Base-by-base conservation (phyloP, 2,113 vertebrate genomes). In the Silurus meridionalis region DNA sequence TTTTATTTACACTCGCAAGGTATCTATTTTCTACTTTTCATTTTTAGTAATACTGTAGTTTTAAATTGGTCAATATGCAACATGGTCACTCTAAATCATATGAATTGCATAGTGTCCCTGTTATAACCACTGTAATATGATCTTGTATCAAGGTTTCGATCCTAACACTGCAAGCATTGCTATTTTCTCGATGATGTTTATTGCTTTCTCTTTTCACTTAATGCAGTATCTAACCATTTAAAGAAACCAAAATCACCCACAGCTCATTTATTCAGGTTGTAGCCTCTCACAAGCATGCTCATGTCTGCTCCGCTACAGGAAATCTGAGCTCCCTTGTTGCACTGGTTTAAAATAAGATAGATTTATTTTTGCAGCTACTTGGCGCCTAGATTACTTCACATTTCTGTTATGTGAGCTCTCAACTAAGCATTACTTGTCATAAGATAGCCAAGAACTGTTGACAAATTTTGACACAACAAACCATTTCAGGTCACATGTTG, bases 351-450 rank as follows among this genome's bases (percentile, higher is more conserved):
- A 88, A 88, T 88, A 88, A 88, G 61, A 50, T 66, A 8, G 87
- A 88, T 85, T 58, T 88, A 88, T 88, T 88, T 88, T 88, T 83
- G 71, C 79, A 66, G 71, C 69, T 83, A 66, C 52, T 25, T 64
- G 80, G 80, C 80, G 63, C 80, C 80, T 85, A 85, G 90, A 92
- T 95, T 91, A 94, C 89, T 94, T 95, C 90, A 92, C 93, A 93
- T 93, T 93, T 93, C 89, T 94, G 89, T 94, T 91, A 94, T 90
- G 81, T 92, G 91, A 95, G 90, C 91, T 87, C 86, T 83, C 55
- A 79, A 48, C 78, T 90, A 86, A 88, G 82, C 88, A 78, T 87
- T 28, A 88, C 81, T 58, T 85, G 84, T 93, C 92, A 92, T 84
- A 86, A 86, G 88, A 93, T 91, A 91, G 77, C 84, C 84, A 72